Evolutionary conservation across 2,797 vertebrate genomes (phyloP).

Genomic region (Champsocephalus esox): DNA sequence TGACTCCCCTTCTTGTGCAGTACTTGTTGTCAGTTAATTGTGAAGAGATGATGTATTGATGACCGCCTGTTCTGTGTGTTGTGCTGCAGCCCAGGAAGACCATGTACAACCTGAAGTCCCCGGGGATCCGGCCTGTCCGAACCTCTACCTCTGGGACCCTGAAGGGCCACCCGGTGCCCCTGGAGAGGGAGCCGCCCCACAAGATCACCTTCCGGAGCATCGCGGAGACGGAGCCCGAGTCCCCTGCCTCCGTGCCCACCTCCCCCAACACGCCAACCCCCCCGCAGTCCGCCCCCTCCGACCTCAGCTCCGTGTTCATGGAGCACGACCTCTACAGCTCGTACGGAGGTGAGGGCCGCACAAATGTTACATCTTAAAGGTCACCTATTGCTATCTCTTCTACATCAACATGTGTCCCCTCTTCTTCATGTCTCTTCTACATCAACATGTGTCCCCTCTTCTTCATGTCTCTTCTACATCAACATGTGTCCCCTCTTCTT

Average conservation of each 20-base stretch:
- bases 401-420: too few species aligned
- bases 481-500: too few species aligned
- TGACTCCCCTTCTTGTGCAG: too few species aligned
- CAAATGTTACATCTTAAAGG: too few species aligned
- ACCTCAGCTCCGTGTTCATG: constrained; percentile 90
- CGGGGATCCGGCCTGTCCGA: constrained; percentile 93
- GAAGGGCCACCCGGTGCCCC: constrained; percentile 91
- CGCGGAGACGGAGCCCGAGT: constrained; percentile 91
- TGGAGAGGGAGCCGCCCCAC: constrained; percentile 94
- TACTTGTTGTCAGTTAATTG: too few species aligned
- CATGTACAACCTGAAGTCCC: constrained; percentile 93
- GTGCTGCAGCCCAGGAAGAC: constrained; percentile 91
- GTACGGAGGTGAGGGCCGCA: constrained; percentile 75
- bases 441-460: too few species aligned
- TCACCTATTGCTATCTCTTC: too few species aligned
- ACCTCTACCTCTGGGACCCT: constrained; percentile 89
- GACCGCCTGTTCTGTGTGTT: too few species aligned
- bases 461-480: too few species aligned
- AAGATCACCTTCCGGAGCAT: constrained; percentile 98
- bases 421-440: too few species aligned
- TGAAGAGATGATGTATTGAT: too few species aligned
- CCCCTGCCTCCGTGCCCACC: constrained; percentile 87
- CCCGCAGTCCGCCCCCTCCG: constrained; percentile 93
- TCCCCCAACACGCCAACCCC: constrained; percentile 94
- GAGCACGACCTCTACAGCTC: constrained; percentile 91